Conservation (phyloP, 2,888 invertebrate genomes). For the Drosophila nigritarsus region DNA sequence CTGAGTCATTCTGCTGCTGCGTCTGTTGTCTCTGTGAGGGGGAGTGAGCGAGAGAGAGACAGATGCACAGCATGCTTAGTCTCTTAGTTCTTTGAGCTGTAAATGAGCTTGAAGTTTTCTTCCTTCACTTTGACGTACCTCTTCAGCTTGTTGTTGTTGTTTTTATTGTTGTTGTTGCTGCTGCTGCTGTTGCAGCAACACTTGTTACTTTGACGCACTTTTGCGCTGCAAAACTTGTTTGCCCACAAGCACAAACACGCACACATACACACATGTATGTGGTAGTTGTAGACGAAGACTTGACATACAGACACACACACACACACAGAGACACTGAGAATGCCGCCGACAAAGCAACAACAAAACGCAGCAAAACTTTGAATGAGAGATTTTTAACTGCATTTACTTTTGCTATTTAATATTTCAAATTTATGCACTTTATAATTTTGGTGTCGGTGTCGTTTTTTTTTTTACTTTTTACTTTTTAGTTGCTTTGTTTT, state of each 20-base stretch:
- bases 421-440: not conserved
- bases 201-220: constrained; percentile 52
- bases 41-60: not conserved
- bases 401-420: constrained; percentile 7
- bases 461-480: constrained; percentile 9
- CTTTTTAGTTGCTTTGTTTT: constrained; percentile 16
- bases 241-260: constrained; percentile 30
- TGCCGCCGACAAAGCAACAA: constrained; percentile 15
- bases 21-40: too few relatives aligned
- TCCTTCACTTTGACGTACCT: constrained; percentile 25
- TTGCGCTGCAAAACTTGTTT: constrained; percentile 52
- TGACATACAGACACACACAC: constrained; percentile 15
- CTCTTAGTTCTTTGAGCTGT: not conserved
- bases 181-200: constrained; percentile 33
- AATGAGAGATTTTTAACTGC: constrained; percentile 8
- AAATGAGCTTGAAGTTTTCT: constrained; percentile 3
- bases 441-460: not conserved
- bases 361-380: not conserved
- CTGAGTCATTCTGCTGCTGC: constrained; percentile 32
- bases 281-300: constrained; percentile 12
- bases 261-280: constrained; percentile 16
- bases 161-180: constrained; percentile 1
- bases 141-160: constrained; percentile 16
- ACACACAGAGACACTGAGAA: constrained; percentile 14
- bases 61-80: constrained; percentile 5